Evolutionary conservation across 2,113 vertebrate genomes (phyloP).

Genomic region (Nothoprocta pentlandii): DNA sequence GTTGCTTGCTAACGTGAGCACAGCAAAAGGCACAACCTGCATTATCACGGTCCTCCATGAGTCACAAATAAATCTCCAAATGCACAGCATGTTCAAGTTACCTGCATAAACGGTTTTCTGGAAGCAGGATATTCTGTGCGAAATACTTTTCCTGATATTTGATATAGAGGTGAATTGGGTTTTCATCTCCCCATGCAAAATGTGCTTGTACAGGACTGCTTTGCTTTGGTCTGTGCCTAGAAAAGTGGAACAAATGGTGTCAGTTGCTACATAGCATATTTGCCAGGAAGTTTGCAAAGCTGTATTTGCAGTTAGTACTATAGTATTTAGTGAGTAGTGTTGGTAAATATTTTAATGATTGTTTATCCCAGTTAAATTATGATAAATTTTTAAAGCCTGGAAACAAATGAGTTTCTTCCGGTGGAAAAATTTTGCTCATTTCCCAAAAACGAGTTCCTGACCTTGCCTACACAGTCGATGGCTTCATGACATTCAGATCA

Average conservation of each 20-base stretch:
- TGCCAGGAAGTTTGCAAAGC: not conserved
- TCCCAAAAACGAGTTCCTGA: not conserved
- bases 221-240: not conserved
- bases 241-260: not conserved
- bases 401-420: not conserved
- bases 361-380: constrained; percentile 16
- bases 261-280: not conserved
- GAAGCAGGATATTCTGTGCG: not conserved
- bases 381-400: not conserved
- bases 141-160: not conserved
- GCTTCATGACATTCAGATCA: not conserved
- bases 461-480: not conserved
- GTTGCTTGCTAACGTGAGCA: not conserved
- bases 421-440: not conserved
- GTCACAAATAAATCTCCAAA: not conserved
- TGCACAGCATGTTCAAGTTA: not conserved
- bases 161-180: not conserved
- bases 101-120: not conserved
- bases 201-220: not conserved
- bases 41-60: not conserved
- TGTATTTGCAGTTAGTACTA: not conserved
- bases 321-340: not conserved
- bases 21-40: not conserved
- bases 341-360: constrained; percentile 42
- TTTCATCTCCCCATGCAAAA: not conserved